These are phyloP conservation scores for Arrhopalites spinosus DNA, from an alignment of 2,888 invertebrate species.

Conservation along the genomic window DNA sequence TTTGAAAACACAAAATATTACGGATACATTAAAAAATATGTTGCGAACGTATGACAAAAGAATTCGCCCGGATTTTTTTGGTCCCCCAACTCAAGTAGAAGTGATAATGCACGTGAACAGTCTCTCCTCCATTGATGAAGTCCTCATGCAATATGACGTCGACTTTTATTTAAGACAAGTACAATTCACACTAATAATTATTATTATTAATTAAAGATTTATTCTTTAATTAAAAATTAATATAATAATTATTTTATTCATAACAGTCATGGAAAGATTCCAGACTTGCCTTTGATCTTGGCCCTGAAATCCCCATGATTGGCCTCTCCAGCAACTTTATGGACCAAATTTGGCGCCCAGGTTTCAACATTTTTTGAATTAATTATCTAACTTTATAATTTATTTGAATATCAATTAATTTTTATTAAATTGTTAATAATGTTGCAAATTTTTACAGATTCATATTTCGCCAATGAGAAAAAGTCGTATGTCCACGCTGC, in stretches of 20 bases:
- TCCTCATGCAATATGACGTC: not conserved
- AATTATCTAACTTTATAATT: not conserved
- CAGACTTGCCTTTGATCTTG: not conserved
- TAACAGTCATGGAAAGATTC: not conserved
- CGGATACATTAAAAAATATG: too few species aligned
- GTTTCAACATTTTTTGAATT: not conserved
- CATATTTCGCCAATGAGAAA: not conserved
- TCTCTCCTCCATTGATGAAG: not conserved
- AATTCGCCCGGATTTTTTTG: not conserved
- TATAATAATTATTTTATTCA: not conserved
- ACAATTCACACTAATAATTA: too few species aligned
- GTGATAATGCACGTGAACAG: not conserved
- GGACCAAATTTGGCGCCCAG: not conserved
- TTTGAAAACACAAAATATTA: too few species aligned
- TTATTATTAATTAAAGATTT: too few species aligned
- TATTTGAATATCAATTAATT: not conserved
- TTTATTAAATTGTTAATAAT: not conserved
- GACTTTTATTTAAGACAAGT: not conserved
- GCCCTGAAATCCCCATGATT: not conserved
- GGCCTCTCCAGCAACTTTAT: not conserved
- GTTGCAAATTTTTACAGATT: not conserved
- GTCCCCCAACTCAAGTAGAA: not conserved
- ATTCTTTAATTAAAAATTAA: too few species aligned
- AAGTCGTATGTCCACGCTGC: not conserved
- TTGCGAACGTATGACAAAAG: not conserved